A percentile compares a stretch with the other conserved stretches of the same genome.
Conservation (phyloP, 2,888 invertebrate genomes). For the Tachystola acroxantha region DNA sequence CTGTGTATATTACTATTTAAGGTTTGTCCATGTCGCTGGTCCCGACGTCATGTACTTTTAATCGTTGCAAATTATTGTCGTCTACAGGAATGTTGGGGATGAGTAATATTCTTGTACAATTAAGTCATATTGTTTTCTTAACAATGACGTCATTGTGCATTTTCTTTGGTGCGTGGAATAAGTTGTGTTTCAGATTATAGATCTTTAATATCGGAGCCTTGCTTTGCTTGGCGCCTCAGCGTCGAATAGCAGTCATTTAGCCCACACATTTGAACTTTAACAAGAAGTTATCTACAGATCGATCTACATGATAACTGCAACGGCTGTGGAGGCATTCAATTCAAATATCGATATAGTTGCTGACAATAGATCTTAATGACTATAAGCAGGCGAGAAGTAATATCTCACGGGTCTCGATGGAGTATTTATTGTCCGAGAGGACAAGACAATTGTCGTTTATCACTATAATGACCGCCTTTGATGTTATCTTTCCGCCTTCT, state of each 20-base stretch:
- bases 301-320: constrained; percentile 57
- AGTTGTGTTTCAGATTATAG: neutral
- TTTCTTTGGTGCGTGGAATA: constrained; percentile 1
- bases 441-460: constrained; percentile 75
- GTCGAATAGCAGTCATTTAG: constrained; percentile 25
- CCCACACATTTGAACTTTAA: constrained; percentile 43
- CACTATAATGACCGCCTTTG: constrained; percentile 71
- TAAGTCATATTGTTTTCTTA: constrained; percentile 16
- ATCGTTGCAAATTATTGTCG: neutral
- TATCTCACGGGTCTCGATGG: constrained; percentile 61
- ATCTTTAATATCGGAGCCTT: neutral
- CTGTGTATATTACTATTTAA: constrained; percentile 55
- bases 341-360: constrained; percentile 61
- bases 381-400: constrained; percentile 64
- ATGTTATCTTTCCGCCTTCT: constrained; percentile 60
- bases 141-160: constrained; percentile 4
- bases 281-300: constrained; percentile 54
- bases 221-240: constrained; percentile 16
- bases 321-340: constrained; percentile 64
- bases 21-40: constrained; percentile 21
- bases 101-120: constrained; percentile 23
- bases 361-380: constrained; percentile 72
- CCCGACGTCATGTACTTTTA: neutral
- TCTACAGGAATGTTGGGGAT: constrained; percentile 6
- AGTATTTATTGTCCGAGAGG: constrained; percentile 67